Conservation (phyloP, 1,140 invertebrate genomes). For the Diorhabda sublineata region DNA sequence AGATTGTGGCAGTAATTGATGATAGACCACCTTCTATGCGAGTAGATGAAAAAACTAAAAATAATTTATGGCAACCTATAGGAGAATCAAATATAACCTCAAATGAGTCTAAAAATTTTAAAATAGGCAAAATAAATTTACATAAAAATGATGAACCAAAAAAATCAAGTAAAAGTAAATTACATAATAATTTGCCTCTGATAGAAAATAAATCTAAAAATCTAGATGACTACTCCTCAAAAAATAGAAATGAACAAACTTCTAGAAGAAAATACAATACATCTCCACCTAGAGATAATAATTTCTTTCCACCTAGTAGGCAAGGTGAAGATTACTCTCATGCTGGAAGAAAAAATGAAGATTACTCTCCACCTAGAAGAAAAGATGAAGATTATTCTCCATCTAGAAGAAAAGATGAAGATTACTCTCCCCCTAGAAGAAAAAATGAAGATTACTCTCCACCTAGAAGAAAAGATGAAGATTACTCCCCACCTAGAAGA, state of each 20-base stretch:
- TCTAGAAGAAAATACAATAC: conserved; percentile 15
- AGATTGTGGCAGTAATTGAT: conserved; percentile 86
- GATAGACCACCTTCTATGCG: conserved; percentile 71
- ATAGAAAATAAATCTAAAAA: not conserved
- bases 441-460: conserved; percentile 1
- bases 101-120: conserved; percentile 9
- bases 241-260: not conserved
- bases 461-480: not conserved
- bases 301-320: too few relatives aligned
- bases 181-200: not conserved
- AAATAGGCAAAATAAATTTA: conserved; percentile 31
- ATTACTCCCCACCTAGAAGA: conserved; percentile 27
- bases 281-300: too few relatives aligned
- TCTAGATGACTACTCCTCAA: not conserved
- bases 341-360: conserved; percentile 28
- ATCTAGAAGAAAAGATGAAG: conserved; percentile 21
- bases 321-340: conserved; percentile 9
- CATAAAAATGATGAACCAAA: conserved; percentile 20
- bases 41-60: conserved; percentile 59
- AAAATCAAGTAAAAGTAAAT: not conserved
- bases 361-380: conserved; percentile 25
- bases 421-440: conserved; percentile 29
- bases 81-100: conserved; percentile 19
- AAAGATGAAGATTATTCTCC: conserved; percentile 14
- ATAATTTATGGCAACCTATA: conserved; percentile 70